phyloP scores from a whole-genome alignment of 2,113 vertebrate genomes.

The Proteles cristata region DNA sequence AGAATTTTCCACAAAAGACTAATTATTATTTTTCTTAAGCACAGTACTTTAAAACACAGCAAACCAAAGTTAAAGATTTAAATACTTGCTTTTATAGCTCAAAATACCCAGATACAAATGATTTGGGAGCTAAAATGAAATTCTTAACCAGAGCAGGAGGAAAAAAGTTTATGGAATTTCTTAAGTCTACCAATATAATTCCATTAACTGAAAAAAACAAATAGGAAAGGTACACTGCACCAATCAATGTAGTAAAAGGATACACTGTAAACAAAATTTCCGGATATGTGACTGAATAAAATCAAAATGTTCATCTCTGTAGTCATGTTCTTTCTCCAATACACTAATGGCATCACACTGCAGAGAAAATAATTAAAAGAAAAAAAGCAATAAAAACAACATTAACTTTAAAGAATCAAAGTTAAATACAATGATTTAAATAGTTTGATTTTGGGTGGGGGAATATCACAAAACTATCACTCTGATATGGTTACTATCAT shows the following conservation, averaged over 20 bases:
- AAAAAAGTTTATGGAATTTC: conserved; percentile 1
- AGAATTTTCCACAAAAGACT: not conserved
- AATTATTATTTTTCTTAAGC: conserved; percentile 1
- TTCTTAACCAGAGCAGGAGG: not conserved
- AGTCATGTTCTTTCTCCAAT: conserved; percentile 99
- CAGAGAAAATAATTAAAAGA: conserved; percentile 70
- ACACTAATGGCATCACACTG: conserved; percentile 98
- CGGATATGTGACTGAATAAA: conserved; percentile 98
- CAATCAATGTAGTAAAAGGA: conserved; percentile 88
- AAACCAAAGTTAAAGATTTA: conserved; percentile 17
- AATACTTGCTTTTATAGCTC: not conserved
- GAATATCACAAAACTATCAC: not conserved
- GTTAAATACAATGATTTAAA: conserved; percentile 11
- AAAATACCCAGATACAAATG: not conserved
- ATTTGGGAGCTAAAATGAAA: conserved; percentile 3
- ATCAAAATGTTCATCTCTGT: conserved; percentile 98
- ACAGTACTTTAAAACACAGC: conserved; percentile 21
- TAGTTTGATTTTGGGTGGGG: not conserved
- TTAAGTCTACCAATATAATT: not conserved
- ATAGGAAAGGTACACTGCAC: not conserved
- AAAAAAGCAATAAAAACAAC: not conserved
- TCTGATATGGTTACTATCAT: not conserved
- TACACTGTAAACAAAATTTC: conserved; percentile 98
- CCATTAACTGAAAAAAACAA: not conserved
- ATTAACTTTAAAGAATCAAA: conserved; percentile 38